A percentile compares a stretch with the other conserved stretches of the same genome.
Evolutionary conservation across 2,797 vertebrate genomes (phyloP).

Genomic region (Erithacus rubecula): DNA sequence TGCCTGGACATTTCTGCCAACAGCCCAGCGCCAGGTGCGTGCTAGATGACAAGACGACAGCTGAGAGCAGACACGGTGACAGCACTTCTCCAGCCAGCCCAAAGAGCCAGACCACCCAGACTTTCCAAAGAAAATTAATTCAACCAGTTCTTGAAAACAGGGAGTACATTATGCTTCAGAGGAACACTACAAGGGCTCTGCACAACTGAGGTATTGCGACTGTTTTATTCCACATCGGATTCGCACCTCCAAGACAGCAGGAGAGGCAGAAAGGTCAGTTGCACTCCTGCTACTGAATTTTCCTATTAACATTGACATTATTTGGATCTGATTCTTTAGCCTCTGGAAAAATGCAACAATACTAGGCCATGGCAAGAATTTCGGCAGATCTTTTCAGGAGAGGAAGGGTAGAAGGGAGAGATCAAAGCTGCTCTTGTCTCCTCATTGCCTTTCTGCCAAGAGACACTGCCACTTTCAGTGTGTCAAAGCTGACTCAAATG

Average conservation of each 20-base stretch:
- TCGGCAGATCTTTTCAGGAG: background rate
- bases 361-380: background rate
- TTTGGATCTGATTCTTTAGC: background rate
- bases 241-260: background rate
- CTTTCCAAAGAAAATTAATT: background rate
- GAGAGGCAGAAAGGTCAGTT: background rate
- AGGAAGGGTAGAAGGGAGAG: background rate
- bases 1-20: background rate
- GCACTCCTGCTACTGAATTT: background rate
- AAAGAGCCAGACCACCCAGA: background rate
- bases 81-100: background rate
- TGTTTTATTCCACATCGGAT: background rate
- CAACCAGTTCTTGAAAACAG: background rate
- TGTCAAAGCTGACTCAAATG: constrained; percentile 16
- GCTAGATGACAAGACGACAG: background rate
- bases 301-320: background rate
- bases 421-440: background rate
- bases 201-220: background rate
- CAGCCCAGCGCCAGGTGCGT: background rate
- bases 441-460: background rate
- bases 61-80: background rate
- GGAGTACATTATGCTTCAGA: background rate
- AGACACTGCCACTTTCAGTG: background rate
- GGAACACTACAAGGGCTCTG: background rate
- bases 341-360: background rate